These are phyloP conservation scores for Podotricha telesiphe DNA, from an alignment of 2,888 invertebrate genomes.

Conservation along the genomic window DNA sequence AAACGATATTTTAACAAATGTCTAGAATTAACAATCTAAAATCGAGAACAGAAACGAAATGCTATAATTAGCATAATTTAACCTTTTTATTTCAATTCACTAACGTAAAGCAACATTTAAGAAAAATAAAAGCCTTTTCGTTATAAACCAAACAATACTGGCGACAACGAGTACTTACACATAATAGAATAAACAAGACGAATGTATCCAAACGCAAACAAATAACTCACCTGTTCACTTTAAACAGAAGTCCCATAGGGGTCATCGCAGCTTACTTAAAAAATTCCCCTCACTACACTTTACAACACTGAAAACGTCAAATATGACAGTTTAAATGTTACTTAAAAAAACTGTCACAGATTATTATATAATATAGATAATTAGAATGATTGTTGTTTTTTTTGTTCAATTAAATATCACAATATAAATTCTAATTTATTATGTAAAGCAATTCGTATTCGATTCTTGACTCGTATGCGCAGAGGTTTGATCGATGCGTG, in stretches of 20 bases:
- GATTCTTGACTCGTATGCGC: conserved; percentile 52
- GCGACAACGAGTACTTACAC: not conserved
- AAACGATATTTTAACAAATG: too few relatives aligned
- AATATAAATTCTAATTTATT: not conserved
- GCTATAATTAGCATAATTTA: too few relatives aligned
- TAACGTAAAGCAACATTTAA: too few relatives aligned
- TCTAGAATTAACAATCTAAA: too few relatives aligned
- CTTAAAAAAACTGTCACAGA: conserved; percentile 36
- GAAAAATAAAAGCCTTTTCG: not conserved
- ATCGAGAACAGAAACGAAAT: too few relatives aligned
- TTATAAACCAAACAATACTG: not conserved
- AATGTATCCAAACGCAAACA: conserved; percentile 9
- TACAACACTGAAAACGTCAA: conserved; percentile 19
- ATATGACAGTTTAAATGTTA: conserved; percentile 26
- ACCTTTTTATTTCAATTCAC: too few relatives aligned
- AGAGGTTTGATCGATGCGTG: conserved; percentile 66
- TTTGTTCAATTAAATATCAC: conserved; percentile 6
- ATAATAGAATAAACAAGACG: conserved; percentile 15
- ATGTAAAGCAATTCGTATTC: conserved; percentile 37
- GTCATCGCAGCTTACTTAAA: conserved; percentile 69
- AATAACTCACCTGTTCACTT: conserved; percentile 82
- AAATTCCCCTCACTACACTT: conserved; percentile 52
- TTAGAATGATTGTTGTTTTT: not conserved
- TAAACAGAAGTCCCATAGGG: conserved; percentile 85
- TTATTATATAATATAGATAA: conserved; percentile 23